Evolutionary conservation across 92 coral and sea anemone genomes (phyloP).

Genomic region (Diadumene lineata): DNA sequence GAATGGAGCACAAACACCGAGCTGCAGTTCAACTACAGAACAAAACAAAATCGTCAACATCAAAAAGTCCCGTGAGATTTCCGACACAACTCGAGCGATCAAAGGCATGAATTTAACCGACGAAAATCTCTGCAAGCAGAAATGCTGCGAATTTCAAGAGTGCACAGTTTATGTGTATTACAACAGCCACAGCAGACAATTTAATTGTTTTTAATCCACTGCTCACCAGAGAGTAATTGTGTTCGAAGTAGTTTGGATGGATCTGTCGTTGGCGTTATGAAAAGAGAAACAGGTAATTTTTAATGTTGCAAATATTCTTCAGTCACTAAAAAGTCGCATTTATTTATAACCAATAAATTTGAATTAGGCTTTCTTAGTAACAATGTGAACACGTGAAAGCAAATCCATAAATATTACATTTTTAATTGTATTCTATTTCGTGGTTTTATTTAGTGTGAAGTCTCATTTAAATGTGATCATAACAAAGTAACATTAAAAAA

Average conservation of each 20-base stretch:
- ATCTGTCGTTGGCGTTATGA: constrained; percentile 31
- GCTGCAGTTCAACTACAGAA: neutral
- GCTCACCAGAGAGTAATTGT: constrained; percentile 48
- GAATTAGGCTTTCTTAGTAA: too few relatives aligned
- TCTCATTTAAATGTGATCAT: too few relatives aligned
- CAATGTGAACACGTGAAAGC: neutral
- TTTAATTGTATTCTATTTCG: neutral
- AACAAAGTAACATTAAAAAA: too few relatives aligned
- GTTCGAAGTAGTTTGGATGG: constrained; percentile 29
- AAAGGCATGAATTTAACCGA: constrained; percentile 37
- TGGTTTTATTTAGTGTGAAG: neutral
- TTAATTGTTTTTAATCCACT: constrained; percentile 55
- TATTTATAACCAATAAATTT: too few relatives aligned
- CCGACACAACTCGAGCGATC: constrained; percentile 17
- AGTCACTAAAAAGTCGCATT: too few relatives aligned
- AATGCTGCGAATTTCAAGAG: constrained; percentile 40
- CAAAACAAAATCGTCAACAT: constrained; percentile 37
- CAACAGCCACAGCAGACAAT: constrained; percentile 20
- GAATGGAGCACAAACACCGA: neutral
- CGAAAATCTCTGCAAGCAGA: constrained; percentile 34
- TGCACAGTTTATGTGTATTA: constrained; percentile 64
- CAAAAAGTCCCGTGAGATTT: constrained; percentile 35
- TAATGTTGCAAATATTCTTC: neutral
- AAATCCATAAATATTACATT: neutral
- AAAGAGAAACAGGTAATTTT: constrained; percentile 10